Base-by-base conservation (phyloP, 2,888 invertebrate species). In the Dioctria linearis region DNA sequence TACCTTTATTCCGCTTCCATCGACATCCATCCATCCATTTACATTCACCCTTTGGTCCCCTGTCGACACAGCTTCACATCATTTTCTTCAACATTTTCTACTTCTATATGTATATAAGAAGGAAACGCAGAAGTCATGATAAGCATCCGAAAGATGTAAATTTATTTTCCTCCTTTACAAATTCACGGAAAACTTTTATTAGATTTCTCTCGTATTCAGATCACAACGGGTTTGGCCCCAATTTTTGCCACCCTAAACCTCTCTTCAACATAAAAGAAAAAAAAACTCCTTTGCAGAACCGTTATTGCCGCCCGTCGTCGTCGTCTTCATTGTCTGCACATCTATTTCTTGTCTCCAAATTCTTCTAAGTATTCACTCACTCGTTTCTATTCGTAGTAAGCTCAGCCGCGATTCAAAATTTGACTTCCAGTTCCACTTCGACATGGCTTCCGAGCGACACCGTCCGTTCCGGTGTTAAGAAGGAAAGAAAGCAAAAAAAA, bases 131-230 rank as follows among this genome's bases (percentile, higher is more conserved):
- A 78, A 78, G 78, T 78, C 78, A 78, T 78, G 78, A 78, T 63
- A 65, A 63, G 65, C 49, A 63, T 49, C 63, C 59, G 49, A 13
- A 49, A 49, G 78, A 78, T 78, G 78, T 78, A 78, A 78, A 78
- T 78, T 78, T 78, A 78, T 75, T 78, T 78, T 78, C 78, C 51
- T 61, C 65, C 49, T 78, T 78, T 61, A 61, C 61, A 78, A 78
- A 63, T 78, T 63, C 61, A 78, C 63, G 65, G 39, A 78, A 78
- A 78, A 78, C 78, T 78, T 78, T 78, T 78, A 78, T 78, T 61
- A 78, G 78, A 78, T 78, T 78, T 65, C 63, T 78, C 78, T 78
- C 63, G 78, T 78, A 78, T 78, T 78, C 78, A 78, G 78, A 63
- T 78, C 78, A 78, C 78, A 78, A 63, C 78, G 61, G 65, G 49